Base-by-base conservation (phyloP, 2,888 invertebrate genomes). In the Drosophila trichaetosa region DNA sequence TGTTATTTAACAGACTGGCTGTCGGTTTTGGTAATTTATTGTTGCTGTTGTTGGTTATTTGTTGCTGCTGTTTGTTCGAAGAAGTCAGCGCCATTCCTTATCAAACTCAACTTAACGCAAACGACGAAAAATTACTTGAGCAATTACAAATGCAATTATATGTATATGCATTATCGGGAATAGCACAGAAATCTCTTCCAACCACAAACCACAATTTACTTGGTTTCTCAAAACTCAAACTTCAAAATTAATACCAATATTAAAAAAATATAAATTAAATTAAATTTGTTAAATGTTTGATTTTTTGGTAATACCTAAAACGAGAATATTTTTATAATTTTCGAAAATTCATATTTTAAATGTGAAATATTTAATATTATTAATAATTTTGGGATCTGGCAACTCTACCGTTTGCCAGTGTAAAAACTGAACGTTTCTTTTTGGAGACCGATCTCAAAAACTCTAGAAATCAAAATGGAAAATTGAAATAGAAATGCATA, bases 401-500 rank as follows among this genome's bases (percentile, higher is more conserved):
- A 36, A 36, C 16, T 36, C 36, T 36, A 1, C 7, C 2, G 36
- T 7, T 36, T 36, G 36, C 6, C 36, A 36, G 16, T 36, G 36
- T 33, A 4, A 33, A 33, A 33, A 40, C 2, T 38, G 18, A 18
- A 18, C 38, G 18, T 11, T n/a, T 24, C 21, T 13, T 16, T 46
- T 46, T 46, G 46, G 24, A 24, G 24, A 46, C 16, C 46, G 7
- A 24, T 4, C 16, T 16, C 24, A 46, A 24, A 16, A 24, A 16
- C 24, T 46, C 46, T 24, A 24, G 27, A 69, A 65, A 49, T 42
- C 31, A 48, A 61, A 54, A 40, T 51, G 27, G 52, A 69, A 76
- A 66, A 69, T 46, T 16, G 24, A 24, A 16, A 46, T 16, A n/a
- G 24, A 66, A 74, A 59, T 84, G 78, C 78, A 83, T 66, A 64